A percentile compares a stretch with the other conserved stretches of the same genome.
Evolutionary conservation across 2,888 invertebrate genomes (phyloP).

Genomic region (Drosophila parthenogenetica): DNA sequence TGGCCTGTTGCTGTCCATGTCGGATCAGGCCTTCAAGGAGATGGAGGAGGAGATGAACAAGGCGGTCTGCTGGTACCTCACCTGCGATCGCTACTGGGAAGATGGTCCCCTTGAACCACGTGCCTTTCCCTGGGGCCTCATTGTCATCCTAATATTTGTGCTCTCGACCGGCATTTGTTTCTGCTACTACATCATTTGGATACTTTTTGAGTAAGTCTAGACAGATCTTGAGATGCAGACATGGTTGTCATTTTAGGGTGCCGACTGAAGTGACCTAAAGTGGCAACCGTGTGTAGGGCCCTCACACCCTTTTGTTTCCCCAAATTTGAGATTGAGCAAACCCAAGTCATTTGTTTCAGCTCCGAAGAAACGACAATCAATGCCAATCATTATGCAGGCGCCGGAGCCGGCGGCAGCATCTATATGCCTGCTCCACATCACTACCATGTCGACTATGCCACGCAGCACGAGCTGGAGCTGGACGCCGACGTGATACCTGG

Average conservation of each 20-base stretch:
- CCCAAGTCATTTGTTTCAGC: constrained; percentile 83
- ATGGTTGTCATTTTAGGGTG: background rate
- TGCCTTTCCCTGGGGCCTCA: constrained; percentile 92
- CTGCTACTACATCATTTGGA: constrained; percentile 97
- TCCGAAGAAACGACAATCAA: constrained; percentile 85
- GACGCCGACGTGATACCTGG: constrained; percentile 73
- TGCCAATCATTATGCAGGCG: constrained; percentile 68
- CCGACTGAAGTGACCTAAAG: no score
- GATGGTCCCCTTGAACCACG: constrained; percentile 91
- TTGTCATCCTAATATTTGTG: constrained; percentile 92
- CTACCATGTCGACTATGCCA: constrained; percentile 71
- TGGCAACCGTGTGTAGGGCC: background rate
- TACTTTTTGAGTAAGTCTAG: constrained; percentile 93
- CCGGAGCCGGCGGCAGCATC: constrained; percentile 67
- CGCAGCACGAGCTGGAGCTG: constrained; percentile 62
- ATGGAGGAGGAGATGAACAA: constrained; percentile 95
- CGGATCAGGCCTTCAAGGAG: constrained; percentile 93
- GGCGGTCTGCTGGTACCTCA: constrained; percentile 96
- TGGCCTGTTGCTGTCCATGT: constrained; percentile 91
- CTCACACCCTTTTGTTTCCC: background rate
- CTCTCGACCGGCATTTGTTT: constrained; percentile 93
- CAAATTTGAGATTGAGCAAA: constrained; percentile 77
- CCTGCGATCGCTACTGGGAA: constrained; percentile 97
- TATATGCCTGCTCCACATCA: constrained; percentile 74
- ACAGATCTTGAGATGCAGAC: constrained; percentile 6